Base-by-base conservation (phyloP, 2,113 vertebrate genomes). In the Scatophagus argus region DNA sequence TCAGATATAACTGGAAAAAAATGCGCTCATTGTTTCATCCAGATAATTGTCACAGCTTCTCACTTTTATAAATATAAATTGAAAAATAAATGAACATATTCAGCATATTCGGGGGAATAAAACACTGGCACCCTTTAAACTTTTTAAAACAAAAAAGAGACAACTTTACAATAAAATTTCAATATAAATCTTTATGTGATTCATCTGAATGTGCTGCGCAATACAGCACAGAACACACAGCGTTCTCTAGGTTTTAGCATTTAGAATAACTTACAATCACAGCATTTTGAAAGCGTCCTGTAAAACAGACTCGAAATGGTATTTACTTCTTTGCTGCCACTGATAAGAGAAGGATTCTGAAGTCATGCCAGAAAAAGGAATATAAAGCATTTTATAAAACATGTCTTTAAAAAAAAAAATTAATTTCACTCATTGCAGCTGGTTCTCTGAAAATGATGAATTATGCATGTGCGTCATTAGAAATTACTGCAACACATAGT, bases 201-300 rank as follows among this genome's bases (percentile, higher is more conserved):
- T 87, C 38, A 69, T 83, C 60, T 75, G 38, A 79, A 59, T 49
- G 19, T 74, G 41, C 56, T 63, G 47, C 46, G 64, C 23, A 44
- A 9, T 39, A 29, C 71, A 55, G 41, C 59, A 67, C 44, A 51
- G 10, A 34, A 54, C 36, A 66, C 65, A 68, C 36, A 3, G 73
- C 72, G 71, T 66, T 64, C 14, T 74, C 38, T 64, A 43, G 39
- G 43, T 56, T 79, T 80, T 54, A 69, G 78, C 31, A 17, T 63
- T 29, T 31, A 66, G 19, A 85, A 73, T 65, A 79, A 81, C 3
- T 76, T 86, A 84, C 56, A 85, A 79, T 74, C 81, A 88, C 85
- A 91, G 80, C 77, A 85, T 89, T 81, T 78, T 44, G 56, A 51
- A 67, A 68, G 71, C 66, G 61, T 84, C 60, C 59, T 31, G 2